These are phyloP conservation scores for Sebastes glaucus DNA, from an alignment of 2,797 vertebrate genomes.

Conservation along the genomic window DNA sequence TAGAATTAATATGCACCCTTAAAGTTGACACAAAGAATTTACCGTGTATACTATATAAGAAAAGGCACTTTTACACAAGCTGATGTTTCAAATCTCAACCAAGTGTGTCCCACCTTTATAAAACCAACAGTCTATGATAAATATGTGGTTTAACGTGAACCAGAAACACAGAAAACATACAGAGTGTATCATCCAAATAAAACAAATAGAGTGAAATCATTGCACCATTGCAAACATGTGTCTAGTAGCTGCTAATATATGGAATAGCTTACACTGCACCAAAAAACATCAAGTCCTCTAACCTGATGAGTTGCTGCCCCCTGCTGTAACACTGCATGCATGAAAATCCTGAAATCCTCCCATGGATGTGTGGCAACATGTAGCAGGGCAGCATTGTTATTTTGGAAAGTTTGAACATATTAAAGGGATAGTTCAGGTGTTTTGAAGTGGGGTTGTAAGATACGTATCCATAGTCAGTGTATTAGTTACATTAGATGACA, in stretches of 20 bases:
- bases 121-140: background rate
- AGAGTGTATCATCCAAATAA: background rate
- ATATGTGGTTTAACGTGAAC: background rate
- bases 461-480: no score
- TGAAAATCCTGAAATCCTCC: background rate
- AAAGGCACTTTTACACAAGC: background rate
- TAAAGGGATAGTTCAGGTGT: no score
- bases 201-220: background rate
- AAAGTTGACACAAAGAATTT: background rate
- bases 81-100: background rate
- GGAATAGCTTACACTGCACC: background rate
- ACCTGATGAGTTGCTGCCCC: conserved; percentile 66
- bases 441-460: no score
- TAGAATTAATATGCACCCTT: background rate
- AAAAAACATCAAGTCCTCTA: background rate
- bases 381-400: no score
- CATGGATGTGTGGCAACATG: background rate
- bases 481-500: no score
- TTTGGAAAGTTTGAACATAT: background rate
- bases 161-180: background rate
- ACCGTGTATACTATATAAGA: background rate
- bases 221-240: background rate
- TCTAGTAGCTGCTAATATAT: background rate
- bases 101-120: background rate
- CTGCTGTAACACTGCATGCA: conserved; percentile 54